phyloP scores from a whole-genome alignment of 2,113 vertebrate genomes.

The Panthera leo region DNA sequence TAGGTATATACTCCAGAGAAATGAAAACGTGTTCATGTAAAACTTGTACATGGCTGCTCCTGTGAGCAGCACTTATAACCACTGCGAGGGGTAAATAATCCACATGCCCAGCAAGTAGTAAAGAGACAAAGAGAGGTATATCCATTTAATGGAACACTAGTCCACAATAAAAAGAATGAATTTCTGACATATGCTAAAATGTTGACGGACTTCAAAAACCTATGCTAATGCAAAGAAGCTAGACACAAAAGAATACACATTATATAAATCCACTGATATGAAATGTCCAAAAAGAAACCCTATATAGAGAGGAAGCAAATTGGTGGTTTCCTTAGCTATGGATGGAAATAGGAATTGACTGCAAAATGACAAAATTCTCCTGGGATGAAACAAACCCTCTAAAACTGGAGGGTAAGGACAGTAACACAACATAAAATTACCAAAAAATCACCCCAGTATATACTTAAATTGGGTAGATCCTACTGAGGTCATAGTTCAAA shows the following conservation, averaged over 20 bases:
- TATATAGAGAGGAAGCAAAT: neutral
- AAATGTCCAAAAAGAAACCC: neutral
- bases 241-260: neutral
- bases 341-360: neutral
- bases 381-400: neutral
- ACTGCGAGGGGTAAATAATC: neutral
- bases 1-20: neutral
- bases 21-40: neutral
- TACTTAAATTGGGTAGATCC: neutral
- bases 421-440: neutral
- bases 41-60: neutral
- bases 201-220: neutral
- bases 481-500: neutral
- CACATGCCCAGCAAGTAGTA: neutral
- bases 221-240: neutral
- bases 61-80: neutral
- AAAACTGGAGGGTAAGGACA: neutral
- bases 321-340: neutral
- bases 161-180: neutral
- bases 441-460: neutral
- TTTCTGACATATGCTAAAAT: neutral
- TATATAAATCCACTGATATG: neutral
- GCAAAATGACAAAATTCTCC: neutral
- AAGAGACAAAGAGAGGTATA: neutral
- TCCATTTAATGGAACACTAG: neutral